Evolutionary conservation across 2,113 vertebrate genomes (phyloP).

Genomic region (Lepus americanus): DNA sequence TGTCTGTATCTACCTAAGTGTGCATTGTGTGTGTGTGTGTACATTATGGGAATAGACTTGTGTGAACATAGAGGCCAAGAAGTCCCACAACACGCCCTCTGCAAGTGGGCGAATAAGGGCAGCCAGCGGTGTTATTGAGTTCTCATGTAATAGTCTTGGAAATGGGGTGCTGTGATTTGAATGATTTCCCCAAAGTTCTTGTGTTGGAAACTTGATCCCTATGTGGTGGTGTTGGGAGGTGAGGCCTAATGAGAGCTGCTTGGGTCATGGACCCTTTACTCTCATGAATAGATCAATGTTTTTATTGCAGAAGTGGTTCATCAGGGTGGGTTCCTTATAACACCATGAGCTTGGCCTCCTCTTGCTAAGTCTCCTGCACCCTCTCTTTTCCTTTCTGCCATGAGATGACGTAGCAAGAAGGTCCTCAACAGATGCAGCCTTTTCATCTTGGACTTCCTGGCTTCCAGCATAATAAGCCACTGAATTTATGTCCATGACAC

Average conservation of each 20-base stretch:
- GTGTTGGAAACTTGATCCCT: neutral
- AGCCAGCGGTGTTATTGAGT: neutral
- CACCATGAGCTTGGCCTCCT: neutral
- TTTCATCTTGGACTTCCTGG: neutral
- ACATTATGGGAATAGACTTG: neutral
- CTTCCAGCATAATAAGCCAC: neutral
- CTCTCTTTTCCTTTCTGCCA: neutral
- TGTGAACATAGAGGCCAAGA: neutral
- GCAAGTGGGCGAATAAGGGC: neutral
- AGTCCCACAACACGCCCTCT: neutral
- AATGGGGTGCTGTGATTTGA: neutral
- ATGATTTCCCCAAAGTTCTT: too few relatives aligned
- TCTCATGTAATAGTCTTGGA: too few relatives aligned
- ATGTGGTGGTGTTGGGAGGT: neutral
- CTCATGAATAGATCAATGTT: neutral
- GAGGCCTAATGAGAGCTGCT: too few relatives aligned
- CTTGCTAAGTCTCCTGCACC: too few relatives aligned
- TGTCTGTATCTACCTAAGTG: too few relatives aligned
- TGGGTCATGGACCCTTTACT: neutral
- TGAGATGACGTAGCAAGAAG: fast-evolving
- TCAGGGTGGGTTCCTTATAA: neutral
- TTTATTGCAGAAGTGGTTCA: too few relatives aligned
- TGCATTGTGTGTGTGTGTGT: too few relatives aligned
- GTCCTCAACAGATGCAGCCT: too few relatives aligned
- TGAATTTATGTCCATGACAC: fast-evolving